These are phyloP conservation scores for Pachyuromys duprasi DNA, from an alignment of 2,797 vertebrate genomes.

Conservation along the genomic window DNA sequence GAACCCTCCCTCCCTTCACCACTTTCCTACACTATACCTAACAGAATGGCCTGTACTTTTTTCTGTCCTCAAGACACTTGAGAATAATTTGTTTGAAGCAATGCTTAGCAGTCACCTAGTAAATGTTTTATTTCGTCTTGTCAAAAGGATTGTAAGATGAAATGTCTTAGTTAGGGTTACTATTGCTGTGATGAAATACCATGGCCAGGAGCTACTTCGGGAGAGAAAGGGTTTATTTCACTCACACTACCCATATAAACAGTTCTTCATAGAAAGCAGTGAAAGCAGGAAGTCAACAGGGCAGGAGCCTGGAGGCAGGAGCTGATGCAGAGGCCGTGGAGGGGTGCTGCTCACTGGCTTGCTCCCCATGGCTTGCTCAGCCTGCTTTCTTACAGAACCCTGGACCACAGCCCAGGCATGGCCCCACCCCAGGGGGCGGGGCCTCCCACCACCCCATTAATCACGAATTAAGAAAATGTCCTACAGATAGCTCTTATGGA, in stretches of 20 bases:
- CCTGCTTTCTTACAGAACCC: neutral
- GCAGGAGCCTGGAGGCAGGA: neutral
- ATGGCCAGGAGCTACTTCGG: neutral
- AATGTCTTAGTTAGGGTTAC: neutral
- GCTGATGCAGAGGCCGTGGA: neutral
- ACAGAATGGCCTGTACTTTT: neutral
- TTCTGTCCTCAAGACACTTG: constrained; percentile 40
- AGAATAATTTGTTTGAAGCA: neutral
- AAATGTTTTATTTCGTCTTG: neutral
- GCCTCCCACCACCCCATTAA: too few relatives aligned
- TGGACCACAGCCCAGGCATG: neutral
- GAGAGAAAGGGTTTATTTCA: neutral
- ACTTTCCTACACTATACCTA: neutral
- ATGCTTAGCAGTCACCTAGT: neutral
- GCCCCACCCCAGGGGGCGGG: too few relatives aligned
- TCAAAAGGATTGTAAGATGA: neutral
- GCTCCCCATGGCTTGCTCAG: neutral
- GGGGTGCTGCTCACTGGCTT: neutral
- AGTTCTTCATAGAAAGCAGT: neutral
- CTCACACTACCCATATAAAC: neutral
- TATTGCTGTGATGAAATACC: neutral
- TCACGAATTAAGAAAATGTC: neutral
- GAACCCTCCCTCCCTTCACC: neutral
- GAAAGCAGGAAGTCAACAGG: neutral
- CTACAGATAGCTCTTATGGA: neutral